Base-by-base conservation (phyloP, 2,888 invertebrate species). In the Drosophila hamatofila region DNA sequence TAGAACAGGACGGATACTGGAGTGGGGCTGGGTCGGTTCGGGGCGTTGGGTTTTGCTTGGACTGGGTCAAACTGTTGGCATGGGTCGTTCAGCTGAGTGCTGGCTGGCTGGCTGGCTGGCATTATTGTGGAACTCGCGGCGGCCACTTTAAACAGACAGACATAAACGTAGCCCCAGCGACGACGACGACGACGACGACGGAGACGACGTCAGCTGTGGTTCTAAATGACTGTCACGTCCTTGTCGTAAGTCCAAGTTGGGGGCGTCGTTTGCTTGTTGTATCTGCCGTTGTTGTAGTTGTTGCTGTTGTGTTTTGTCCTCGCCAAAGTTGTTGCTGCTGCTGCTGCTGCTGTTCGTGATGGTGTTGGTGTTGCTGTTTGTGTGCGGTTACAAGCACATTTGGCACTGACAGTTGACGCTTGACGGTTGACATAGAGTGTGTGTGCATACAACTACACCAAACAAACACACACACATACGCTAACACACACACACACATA, bases 401-500 rank as follows among this genome's bases (percentile, higher is more conserved):
- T 90, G 90, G 90, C 91, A 91, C 85, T 91, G 91, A 90, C 91
- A 91, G 91, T 83, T 88, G 90, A 90, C 82, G 89, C 88, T 86
- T 89, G 86, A 86, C 78, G 88, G 66, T 83, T 87, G 90, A 86
- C 83, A 84, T 79, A 88, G 78, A 78, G 80, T 80, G 76, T 70
- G 74, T 78, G 72, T 80, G 80, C 46, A 48, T 56, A 62, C 56
- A 51, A 23, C 51, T 44, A 58, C 60, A 64, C 69, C 49, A 62
- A 48, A 30, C 46, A 72, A 49, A 54, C 48, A 48, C 51, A 68
- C 56, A 51, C 49, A 42, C 39, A 54, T 37, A 63, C n/a, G n/a
- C n/a, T n/a, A n/a, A n/a, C 56, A 65, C 49, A 48, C 46, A 37
- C 35, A 51, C 35, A 41, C 27, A 42, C 54, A 42, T 18, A 51